These are phyloP conservation scores for Teleogryllus oceanicus DNA, from an alignment of 2,888 invertebrate species.

Conservation along the genomic window DNA sequence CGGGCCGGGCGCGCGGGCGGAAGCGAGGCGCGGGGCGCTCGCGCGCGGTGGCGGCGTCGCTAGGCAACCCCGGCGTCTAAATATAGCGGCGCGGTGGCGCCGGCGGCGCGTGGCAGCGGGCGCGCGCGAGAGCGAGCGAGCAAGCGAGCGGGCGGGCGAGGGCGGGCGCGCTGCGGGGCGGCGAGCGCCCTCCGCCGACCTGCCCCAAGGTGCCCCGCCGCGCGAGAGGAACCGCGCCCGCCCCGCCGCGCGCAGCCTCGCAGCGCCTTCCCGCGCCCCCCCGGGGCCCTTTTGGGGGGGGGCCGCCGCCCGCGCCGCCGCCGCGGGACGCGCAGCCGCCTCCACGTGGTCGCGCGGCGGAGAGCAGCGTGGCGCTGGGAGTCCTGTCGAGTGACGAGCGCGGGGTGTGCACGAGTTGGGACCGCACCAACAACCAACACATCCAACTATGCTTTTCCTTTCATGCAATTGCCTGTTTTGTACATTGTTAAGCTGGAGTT, in stretches of 20 bases:
- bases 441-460: too few relatives aligned
- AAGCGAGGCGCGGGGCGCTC: not conserved
- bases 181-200: constrained; percentile 4
- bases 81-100: constrained; percentile 10
- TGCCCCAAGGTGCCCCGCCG: constrained; percentile 7
- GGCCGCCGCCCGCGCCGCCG: not conserved
- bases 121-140: not conserved
- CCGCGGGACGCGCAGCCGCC: not conserved
- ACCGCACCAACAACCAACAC: too few relatives aligned
- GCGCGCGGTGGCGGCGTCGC: not conserved
- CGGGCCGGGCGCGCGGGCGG: not conserved
- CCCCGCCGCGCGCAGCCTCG: not conserved
- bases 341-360: too few relatives aligned
- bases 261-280: not conserved
- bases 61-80: constrained; percentile 10
- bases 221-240: not conserved
- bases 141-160: not conserved
- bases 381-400: too few relatives aligned
- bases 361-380: too few relatives aligned
- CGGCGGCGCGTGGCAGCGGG: not conserved
- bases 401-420: too few relatives aligned
- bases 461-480: too few relatives aligned
- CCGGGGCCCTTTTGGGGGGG: too few relatives aligned
- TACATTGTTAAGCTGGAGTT: too few relatives aligned
- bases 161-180: not conserved